Evolutionary conservation across 2,113 vertebrate genomes (phyloP).

Genomic region (Macrotis lagotis): DNA sequence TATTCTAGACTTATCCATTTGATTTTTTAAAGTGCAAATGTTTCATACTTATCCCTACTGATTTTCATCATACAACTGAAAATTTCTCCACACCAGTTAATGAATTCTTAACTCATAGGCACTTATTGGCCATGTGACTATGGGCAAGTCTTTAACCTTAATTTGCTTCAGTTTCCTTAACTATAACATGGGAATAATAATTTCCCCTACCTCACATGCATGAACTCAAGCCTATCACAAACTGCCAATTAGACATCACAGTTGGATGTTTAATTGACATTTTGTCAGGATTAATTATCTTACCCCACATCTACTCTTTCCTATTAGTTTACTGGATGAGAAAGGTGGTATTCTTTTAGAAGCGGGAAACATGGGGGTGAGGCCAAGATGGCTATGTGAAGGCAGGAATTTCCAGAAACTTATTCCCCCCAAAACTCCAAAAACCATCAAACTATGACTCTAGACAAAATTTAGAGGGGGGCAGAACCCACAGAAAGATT

Average conservation of each 20-base stretch:
- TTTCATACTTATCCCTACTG: neutral
- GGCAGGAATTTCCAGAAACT: no score
- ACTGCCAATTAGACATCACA: neutral
- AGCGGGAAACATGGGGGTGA: no score
- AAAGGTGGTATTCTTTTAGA: no score
- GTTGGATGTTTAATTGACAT: neutral
- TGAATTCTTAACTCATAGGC: neutral
- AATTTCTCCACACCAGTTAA: neutral
- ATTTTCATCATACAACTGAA: neutral
- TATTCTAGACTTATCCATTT: neutral
- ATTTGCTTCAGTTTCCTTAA: neutral
- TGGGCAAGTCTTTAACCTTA: neutral
- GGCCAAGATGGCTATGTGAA: no score
- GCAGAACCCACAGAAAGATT: no score
- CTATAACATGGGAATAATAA: neutral
- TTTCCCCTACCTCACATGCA: neutral
- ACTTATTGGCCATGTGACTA: neutral
- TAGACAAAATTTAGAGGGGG: no score
- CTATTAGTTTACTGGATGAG: no score
- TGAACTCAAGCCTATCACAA: neutral
- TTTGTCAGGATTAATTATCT: neutral
- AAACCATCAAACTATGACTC: no score
- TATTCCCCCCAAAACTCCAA: no score
- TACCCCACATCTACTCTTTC: no score
- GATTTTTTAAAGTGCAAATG: neutral